A percentile compares a stretch with the other conserved stretches of the same genome.
These are phyloP conservation scores for Clostera curtula DNA, from an alignment of 2,888 invertebrate species.

Conservation along the genomic window DNA sequence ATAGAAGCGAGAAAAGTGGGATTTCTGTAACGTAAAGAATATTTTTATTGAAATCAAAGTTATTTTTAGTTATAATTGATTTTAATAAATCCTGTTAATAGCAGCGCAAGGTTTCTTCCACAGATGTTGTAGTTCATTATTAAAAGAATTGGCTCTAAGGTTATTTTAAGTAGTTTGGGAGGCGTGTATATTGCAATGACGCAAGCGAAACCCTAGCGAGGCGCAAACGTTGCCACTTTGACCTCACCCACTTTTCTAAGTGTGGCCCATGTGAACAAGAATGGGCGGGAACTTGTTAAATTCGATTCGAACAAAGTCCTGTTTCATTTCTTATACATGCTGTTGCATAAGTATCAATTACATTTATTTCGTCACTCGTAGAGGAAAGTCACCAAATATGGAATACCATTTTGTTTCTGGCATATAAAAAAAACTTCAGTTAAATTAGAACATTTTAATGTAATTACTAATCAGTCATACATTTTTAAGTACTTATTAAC, in stretches of 20 bases:
- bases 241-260: conserved; percentile 38
- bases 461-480: no score
- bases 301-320: no score
- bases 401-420: no score
- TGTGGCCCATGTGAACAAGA: conserved; percentile 12
- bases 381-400: no score
- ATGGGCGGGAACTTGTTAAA: conserved; percentile 4
- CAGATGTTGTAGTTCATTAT: conserved; percentile 21
- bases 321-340: no score
- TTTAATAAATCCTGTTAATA: conserved; percentile 12
- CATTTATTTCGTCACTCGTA: no score
- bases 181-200: conserved; percentile 36
- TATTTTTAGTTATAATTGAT: conserved; percentile 2
- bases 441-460: no score
- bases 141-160: conserved; percentile 11
- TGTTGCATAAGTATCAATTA: no score
- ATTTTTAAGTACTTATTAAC: no score
- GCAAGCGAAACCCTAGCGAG: conserved; percentile 39
- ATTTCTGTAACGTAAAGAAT: conserved; percentile 10
- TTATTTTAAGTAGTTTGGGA: conserved; percentile 27
- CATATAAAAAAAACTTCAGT: no score
- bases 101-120: conserved; percentile 16
- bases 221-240: conserved; percentile 55
- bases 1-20: conserved; percentile 38
- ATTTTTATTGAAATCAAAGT: neutral